Base-by-base conservation (phyloP, 2,888 invertebrate genomes). In the Neoascia interrupta region DNA sequence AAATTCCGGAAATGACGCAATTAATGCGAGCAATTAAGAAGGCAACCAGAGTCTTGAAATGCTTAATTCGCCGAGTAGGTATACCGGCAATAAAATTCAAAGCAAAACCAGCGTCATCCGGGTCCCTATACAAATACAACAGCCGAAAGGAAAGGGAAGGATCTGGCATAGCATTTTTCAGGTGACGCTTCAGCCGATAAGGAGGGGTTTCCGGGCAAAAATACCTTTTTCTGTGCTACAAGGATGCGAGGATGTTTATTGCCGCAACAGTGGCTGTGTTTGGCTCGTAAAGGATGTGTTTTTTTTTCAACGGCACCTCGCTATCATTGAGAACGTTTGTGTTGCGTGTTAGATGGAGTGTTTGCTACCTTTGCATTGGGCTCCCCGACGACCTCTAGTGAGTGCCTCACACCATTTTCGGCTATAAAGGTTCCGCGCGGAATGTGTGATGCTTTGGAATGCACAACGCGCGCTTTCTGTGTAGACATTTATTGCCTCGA, bases 401-500 rank as follows among this genome's bases (percentile, higher is more conserved):
- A 26, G 36, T n/a, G n/a, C n/a, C n/a, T n/a, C 45, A 47, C 56
- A 43, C 41, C 28, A 56, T 49, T 58, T 45, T 28, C 21, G 34
- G 1, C 11, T 43, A 43, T 41, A 28, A 66, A 43, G 53, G 43
- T 23, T 39, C 3, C 21, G 31, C 8, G 37, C 45, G 47, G 41
- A 53, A 60, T 56, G 31, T 69, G 36, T 60, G 53, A 51, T 64
- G 54, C 51, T 56, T 61, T 79, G 56, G 31, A 68, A 68, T 79
- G 61, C 79, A 54, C 31, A 61, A 61, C 60, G 73, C 79, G 53
- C 26, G 73, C 68, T 36, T 63, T 68, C 60, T 37, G 64, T 8
- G 66, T 68, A 68, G 79, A 79, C 73, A 68, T 79, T 79, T 79
- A 79, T 79, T 79, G 79, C 66, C 43, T 51, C 61, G 79, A 73